A percentile compares a stretch with the other conserved stretches of the same genome.
phyloP scores from a whole-genome alignment of 2,888 invertebrate genomes.

The Sesia apiformis region DNA sequence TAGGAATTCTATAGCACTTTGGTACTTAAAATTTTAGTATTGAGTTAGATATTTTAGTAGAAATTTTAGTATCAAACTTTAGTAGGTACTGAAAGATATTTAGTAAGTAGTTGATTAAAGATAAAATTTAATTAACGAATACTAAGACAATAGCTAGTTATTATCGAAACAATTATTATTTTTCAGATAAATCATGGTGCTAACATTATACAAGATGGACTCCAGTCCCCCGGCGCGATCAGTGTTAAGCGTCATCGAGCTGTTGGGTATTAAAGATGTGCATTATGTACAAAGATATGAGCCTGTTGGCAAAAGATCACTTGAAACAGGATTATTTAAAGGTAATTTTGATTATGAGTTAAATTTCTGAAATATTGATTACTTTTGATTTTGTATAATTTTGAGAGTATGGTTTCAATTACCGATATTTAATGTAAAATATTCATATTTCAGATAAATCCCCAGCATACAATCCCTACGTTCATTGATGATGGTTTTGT shows the following conservation, averaged over 20 bases:
- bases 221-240: not conserved
- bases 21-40: too few species aligned
- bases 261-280: not conserved
- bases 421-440: too few species aligned
- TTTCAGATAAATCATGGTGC: not conserved
- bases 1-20: too few species aligned
- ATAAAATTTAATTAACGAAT: too few species aligned
- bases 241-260: not conserved
- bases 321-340: not conserved
- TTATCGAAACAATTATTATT: not conserved
- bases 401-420: too few species aligned
- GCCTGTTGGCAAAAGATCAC: not conserved
- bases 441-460: not conserved
- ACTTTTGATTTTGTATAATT: too few species aligned
- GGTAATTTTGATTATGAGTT: not conserved
- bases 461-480: not conserved
- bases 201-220: not conserved
- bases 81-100: too few species aligned
- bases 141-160: too few species aligned
- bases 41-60: too few species aligned
- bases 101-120: too few species aligned
- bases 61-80: too few species aligned
- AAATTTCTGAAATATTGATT: too few species aligned
- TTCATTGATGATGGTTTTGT: not conserved
- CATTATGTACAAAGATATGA: not conserved